Evolutionary conservation across 2,797 vertebrate species (phyloP).

Genomic region (Mus minutoides): DNA sequence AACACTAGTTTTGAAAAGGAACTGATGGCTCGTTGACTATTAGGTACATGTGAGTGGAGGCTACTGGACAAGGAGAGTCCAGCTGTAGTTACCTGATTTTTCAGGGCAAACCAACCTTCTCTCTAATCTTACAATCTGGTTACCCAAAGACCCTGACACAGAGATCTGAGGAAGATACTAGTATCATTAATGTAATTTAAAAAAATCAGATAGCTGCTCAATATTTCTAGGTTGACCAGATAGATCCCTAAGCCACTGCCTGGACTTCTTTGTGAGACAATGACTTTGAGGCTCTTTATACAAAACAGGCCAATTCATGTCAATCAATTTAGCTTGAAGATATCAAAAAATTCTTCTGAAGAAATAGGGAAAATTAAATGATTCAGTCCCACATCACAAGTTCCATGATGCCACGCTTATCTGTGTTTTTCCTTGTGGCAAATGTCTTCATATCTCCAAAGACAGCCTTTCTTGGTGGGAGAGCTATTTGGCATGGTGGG

Average conservation of each 20-base stretch:
- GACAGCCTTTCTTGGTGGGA: background rate
- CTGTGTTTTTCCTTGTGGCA: slow-evolving; percentile 34
- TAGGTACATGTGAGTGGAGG: background rate
- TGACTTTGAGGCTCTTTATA: background rate
- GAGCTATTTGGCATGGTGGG: slow-evolving; percentile 11
- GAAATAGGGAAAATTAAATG: slow-evolving; percentile 53
- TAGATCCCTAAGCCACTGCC: background rate
- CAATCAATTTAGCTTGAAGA: slow-evolving; percentile 59
- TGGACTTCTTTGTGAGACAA: slow-evolving; percentile 39
- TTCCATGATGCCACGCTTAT: background rate
- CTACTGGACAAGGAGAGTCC: background rate
- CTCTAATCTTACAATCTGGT: background rate
- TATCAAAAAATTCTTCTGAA: slow-evolving; percentile 19
- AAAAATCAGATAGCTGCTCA: background rate
- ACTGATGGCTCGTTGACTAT: background rate
- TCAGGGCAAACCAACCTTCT: slow-evolving; percentile 13
- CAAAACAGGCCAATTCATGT: slow-evolving; percentile 1
- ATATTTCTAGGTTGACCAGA: slow-evolving; percentile 7
- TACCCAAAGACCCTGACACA: background rate
- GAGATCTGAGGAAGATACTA: background rate
- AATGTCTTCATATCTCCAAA: background rate
- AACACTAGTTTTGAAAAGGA: background rate
- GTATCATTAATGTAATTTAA: background rate
- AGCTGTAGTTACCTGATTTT: background rate
- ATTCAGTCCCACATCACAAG: slow-evolving; percentile 24